These are phyloP conservation scores for Nycticorax nycticorax DNA, from an alignment of 2,113 vertebrate genomes.

Conservation along the genomic window DNA sequence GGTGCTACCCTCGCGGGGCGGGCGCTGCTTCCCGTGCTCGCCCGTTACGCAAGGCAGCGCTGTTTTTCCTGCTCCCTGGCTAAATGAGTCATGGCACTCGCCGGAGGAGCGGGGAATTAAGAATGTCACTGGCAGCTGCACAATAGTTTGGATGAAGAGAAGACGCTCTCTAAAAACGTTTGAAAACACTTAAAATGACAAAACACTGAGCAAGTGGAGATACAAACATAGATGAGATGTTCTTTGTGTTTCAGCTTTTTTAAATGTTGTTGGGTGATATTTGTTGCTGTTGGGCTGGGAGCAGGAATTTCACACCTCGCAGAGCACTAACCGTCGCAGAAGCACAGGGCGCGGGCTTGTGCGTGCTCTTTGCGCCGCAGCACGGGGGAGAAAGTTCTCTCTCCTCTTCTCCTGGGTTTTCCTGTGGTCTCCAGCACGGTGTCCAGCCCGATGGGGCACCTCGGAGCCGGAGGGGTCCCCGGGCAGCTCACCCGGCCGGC, in stretches of 20 bases:
- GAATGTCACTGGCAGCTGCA: conserved; percentile 38
- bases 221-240: conserved; percentile 33
- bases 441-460: neutral
- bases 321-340: neutral
- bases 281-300: neutral
- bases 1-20: neutral
- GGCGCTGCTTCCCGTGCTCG: neutral
- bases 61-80: neutral
- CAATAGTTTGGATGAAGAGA: conserved; percentile 42
- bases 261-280: neutral
- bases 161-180: conserved; percentile 36
- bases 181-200: conserved; percentile 57
- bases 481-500: rapidly evolving
- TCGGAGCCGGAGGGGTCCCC: neutral
- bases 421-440: neutral
- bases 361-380: neutral
- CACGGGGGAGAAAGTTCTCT: too few species aligned
- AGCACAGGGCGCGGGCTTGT: neutral
- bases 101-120: neutral
- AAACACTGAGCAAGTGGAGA: neutral
- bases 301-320: neutral
- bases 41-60: neutral
- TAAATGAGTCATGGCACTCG: neutral
- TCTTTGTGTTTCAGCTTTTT: conserved; percentile 50
- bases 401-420: neutral